These are phyloP conservation scores for Apis cerana DNA, from an alignment of 1,140 invertebrate species.

Conservation along the genomic window DNA sequence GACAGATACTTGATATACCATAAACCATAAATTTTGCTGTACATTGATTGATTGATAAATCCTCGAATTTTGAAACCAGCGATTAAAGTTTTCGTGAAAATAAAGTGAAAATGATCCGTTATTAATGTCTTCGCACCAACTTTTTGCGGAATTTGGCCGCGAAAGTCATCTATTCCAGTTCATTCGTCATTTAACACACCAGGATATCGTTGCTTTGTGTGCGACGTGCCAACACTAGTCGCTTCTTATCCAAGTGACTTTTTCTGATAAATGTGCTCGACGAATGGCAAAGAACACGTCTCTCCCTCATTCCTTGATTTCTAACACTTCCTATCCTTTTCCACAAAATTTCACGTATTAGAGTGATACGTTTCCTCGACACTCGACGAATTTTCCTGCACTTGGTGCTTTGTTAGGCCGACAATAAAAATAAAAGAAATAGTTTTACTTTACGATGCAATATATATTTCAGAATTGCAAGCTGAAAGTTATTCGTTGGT, in stretches of 20 bases:
- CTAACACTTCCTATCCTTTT: neutral
- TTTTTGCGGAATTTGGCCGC: constrained; percentile 10
- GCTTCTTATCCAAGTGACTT: constrained; percentile 6
- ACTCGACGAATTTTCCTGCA: neutral
- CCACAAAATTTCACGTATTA: neutral
- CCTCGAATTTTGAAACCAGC: neutral
- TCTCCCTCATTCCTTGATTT: neutral
- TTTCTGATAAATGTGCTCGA: constrained; percentile 36
- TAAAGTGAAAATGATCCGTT: constrained; percentile 36
- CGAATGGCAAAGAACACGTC: constrained; percentile 23
- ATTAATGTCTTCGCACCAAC: constrained; percentile 25
- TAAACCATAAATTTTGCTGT: neutral
- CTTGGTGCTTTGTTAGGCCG: neutral
- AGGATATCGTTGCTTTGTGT: neutral
- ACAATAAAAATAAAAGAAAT: no score
- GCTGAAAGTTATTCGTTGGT: neutral
- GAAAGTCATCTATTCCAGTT: constrained; percentile 25
- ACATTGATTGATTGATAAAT: constrained; percentile 18
- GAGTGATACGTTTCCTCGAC: neutral
- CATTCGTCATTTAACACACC: constrained; percentile 28
- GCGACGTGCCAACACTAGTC: neutral
- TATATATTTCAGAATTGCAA: neutral
- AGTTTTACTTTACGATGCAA: neutral
- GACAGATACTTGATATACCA: neutral
- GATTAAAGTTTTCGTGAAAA: constrained; percentile 39